Evolutionary conservation across 2,888 invertebrate species (phyloP).

Genomic region (Drosophila mercatorum): DNA sequence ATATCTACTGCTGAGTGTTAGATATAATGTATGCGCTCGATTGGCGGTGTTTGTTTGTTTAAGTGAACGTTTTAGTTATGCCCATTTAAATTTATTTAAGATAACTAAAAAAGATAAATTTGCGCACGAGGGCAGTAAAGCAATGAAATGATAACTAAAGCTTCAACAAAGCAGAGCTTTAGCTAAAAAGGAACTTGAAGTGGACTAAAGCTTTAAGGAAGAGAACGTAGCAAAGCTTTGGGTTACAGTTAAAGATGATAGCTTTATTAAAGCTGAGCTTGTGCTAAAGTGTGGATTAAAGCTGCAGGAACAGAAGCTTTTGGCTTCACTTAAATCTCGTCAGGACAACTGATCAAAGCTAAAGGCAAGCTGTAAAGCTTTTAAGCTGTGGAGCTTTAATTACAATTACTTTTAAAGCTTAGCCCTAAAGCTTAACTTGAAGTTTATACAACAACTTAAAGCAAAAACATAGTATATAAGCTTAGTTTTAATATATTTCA

Average conservation of each 20-base stretch:
- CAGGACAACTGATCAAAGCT: not conserved
- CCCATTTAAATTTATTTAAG: conserved; percentile 14
- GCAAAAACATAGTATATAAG: no score
- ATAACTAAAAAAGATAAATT: not conserved
- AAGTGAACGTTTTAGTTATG: conserved; percentile 12
- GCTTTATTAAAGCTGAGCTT: no score
- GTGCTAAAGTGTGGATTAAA: not conserved
- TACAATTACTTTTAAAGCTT: no score
- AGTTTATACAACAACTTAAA: not conserved
- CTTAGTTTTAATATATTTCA: no score
- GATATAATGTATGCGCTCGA: not conserved
- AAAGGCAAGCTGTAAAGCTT: not conserved
- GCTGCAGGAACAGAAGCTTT: not conserved
- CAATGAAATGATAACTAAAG: no score
- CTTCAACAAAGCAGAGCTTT: not conserved
- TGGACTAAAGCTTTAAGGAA: not conserved
- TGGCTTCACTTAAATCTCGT: not conserved
- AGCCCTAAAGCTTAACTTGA: no score
- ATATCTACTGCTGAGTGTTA: not conserved
- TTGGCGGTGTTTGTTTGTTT: conserved; percentile 13
- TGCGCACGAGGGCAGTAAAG: not conserved
- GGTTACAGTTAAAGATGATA: no score
- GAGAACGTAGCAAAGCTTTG: not conserved
- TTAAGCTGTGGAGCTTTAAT: not conserved
- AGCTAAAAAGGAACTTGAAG: not conserved